Evolutionary conservation across 2,888 invertebrate species (phyloP).

Genomic region (Vandiemenella viatica): DNA sequence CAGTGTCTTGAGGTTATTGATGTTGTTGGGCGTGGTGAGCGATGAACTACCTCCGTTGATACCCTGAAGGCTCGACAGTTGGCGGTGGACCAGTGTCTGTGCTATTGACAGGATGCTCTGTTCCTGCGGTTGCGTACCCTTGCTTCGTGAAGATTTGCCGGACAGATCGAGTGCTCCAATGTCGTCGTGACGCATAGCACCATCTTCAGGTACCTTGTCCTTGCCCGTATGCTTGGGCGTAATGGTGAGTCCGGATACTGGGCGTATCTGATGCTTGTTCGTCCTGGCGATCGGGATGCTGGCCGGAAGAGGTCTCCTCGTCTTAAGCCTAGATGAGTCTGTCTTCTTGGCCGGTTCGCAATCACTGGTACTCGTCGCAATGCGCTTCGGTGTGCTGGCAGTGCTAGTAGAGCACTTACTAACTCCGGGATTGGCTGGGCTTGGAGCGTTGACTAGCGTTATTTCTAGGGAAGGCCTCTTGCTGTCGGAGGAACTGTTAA

Average conservation of each 20-base stretch:
- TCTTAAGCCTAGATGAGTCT: neutral
- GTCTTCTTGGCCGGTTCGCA: conserved; percentile 1
- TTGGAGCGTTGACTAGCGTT: conserved; percentile 20
- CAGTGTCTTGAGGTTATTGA: conserved; percentile 41
- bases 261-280: conserved; percentile 9
- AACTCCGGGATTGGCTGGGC: neutral
- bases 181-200: conserved; percentile 29
- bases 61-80: conserved; percentile 16
- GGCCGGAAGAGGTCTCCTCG: too few species aligned
- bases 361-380: neutral
- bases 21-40: conserved; percentile 8
- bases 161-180: conserved; percentile 40
- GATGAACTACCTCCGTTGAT: neutral
- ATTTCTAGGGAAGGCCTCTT: conserved; percentile 24
- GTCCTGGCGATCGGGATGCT: too few species aligned
- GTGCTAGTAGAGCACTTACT: neutral
- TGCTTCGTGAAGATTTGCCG: conserved; percentile 24
- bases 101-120: conserved; percentile 18
- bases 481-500: conserved; percentile 18
- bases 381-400: neutral
- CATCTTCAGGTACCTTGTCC: neutral
- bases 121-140: conserved; percentile 3
- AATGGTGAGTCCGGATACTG: conserved; percentile 19
- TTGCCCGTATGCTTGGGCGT: conserved; percentile 20
- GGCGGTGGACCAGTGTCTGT: conserved; percentile 18